Conservation (phyloP, 2,113 vertebrate genomes). For the Sula dactylatra region DNA sequence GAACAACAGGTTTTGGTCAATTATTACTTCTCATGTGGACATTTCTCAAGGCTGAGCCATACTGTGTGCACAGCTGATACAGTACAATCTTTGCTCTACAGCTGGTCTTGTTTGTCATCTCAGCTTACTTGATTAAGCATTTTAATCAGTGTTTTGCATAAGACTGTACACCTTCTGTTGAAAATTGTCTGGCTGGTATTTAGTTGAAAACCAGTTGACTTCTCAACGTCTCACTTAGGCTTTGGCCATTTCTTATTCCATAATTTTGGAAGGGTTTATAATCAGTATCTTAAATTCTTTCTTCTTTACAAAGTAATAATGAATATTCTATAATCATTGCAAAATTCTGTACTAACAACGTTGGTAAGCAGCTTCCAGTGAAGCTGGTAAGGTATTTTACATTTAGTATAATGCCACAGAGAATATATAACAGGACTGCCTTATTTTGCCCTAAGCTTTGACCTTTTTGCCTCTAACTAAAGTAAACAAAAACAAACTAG, state of each 20-base stretch:
- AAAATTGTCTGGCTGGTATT: conserved; percentile 29
- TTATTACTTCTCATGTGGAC: conserved; percentile 9
- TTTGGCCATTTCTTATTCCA: not conserved
- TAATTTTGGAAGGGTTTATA: not conserved
- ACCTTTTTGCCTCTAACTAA: not conserved
- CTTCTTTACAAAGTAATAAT: not conserved
- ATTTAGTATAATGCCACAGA: not conserved
- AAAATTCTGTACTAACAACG: not conserved
- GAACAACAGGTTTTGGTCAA: conserved; percentile 16
- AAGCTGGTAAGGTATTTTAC: not conserved
- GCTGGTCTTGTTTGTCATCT: conserved; percentile 61
- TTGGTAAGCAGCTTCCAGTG: not conserved
- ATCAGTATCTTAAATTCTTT: not conserved
- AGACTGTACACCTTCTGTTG: conserved; percentile 27
- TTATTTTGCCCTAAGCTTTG: not conserved
- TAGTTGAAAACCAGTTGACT: conserved; percentile 30
- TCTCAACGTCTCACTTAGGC: not conserved
- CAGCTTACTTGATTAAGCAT: conserved; percentile 32
- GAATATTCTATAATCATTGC: not conserved
- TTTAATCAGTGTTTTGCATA: conserved; percentile 52
- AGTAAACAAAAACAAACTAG: not conserved
- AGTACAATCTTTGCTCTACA: conserved; percentile 63
- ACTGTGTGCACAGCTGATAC: conserved; percentile 46
- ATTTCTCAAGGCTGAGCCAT: conserved; percentile 30
- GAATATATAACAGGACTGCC: not conserved